Conservation (phyloP, 2,113 vertebrate genomes). For the Corythornis cristatus region DNA sequence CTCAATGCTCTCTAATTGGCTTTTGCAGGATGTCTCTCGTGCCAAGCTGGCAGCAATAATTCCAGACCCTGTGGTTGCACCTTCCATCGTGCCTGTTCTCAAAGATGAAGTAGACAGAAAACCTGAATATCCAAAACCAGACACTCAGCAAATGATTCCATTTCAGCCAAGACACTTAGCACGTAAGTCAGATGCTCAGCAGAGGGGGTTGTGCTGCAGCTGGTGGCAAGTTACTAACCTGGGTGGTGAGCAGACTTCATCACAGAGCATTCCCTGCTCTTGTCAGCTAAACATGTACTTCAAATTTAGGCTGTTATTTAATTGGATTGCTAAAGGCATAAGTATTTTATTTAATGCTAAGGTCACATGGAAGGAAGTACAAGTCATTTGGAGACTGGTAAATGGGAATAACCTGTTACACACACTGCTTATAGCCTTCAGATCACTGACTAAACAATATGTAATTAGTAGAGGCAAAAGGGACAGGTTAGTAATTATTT, state of each 20-base stretch:
- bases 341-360: not conserved
- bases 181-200: conserved; percentile 80
- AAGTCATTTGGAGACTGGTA: not conserved
- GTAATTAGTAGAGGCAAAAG: not conserved
- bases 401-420: not conserved
- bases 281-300: not conserved
- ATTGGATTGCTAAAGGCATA: not conserved
- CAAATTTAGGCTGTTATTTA: not conserved
- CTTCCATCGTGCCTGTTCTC: conserved; percentile 86
- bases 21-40: conserved; percentile 92
- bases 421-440: not conserved
- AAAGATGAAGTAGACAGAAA: conserved; percentile 96
- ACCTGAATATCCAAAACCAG: conserved; percentile 97
- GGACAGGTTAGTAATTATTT: not conserved
- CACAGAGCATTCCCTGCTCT: not conserved
- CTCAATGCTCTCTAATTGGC: conserved; percentile 53
- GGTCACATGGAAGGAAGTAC: not conserved
- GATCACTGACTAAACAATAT: not conserved
- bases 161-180: conserved; percentile 97
- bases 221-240: not conserved
- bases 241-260: not conserved
- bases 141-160: conserved; percentile 98
- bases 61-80: conserved; percentile 92
- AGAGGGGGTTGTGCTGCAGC: not conserved
- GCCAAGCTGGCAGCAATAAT: conserved; percentile 92